Evolutionary conservation across 2,888 invertebrate genomes (phyloP).

Genomic region (Acanthococcus lagerstroemiae): DNA sequence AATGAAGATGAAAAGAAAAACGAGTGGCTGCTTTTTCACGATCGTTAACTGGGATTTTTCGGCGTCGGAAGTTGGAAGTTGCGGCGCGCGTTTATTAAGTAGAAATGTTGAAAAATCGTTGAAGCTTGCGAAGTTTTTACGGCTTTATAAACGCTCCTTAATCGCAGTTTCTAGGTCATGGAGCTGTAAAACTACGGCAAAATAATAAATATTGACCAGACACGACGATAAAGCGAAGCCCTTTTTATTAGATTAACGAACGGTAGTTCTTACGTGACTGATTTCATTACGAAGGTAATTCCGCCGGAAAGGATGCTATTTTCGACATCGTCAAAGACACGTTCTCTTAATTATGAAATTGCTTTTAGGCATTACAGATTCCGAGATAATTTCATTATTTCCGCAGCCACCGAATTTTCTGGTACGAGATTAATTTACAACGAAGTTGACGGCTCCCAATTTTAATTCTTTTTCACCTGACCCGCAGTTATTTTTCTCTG

Average conservation of each 20-base stretch:
- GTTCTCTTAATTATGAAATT: slow-evolving; percentile 18
- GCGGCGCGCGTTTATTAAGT: too few relatives aligned
- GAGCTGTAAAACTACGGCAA: slow-evolving; percentile 14
- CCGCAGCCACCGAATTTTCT: too few relatives aligned
- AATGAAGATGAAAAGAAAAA: too few relatives aligned
- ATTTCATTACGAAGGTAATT: slow-evolving; percentile 15
- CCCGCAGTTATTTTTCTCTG: too few relatives aligned
- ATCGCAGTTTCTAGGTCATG: slow-evolving; percentile 10
- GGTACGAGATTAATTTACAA: too few relatives aligned
- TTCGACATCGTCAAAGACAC: slow-evolving; percentile 16
- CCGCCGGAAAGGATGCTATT: slow-evolving; percentile 7
- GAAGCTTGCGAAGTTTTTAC: neutral
- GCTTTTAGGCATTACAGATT: too few relatives aligned
- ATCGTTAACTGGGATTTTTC: neutral
- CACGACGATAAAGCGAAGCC: slow-evolving; percentile 4
- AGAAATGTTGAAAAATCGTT: too few relatives aligned
- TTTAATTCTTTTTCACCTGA: too few relatives aligned
- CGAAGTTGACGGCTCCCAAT: too few relatives aligned
- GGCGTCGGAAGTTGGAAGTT: neutral
- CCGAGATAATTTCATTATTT: too few relatives aligned
- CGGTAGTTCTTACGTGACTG: slow-evolving; percentile 15
- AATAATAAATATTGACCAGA: slow-evolving; percentile 27
- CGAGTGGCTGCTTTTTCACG: too few relatives aligned
- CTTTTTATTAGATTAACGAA: slow-evolving; percentile 20
- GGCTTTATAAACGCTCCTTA: slow-evolving; percentile 13